Evolutionary conservation across 1,140 invertebrate species (phyloP).

Genomic region (Hesperophylax magnus): DNA sequence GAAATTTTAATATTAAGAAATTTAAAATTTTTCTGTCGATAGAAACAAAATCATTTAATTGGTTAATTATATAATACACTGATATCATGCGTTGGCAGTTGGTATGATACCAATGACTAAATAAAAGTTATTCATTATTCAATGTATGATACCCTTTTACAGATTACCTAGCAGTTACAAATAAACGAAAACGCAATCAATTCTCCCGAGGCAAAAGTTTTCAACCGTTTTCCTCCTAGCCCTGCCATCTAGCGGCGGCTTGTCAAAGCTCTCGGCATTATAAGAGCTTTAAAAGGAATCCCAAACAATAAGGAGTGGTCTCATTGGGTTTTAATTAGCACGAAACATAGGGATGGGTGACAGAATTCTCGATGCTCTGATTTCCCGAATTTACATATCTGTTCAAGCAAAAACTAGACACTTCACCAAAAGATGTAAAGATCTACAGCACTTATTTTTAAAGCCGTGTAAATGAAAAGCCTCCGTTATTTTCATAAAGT

Average conservation of each 20-base stretch:
- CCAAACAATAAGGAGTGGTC: conserved; percentile 29
- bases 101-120: no score
- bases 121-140: no score
- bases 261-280: conserved; percentile 1
- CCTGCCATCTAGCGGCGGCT: conserved; percentile 2
- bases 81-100: no score
- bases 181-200: no score
- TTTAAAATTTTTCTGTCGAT: no score
- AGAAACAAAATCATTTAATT: no score
- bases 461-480: no score
- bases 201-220: no score
- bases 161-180: no score
- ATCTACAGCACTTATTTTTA: not conserved
- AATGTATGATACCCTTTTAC: no score
- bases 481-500: not conserved
- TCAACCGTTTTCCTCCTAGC: not conserved
- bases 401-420: not conserved
- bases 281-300: not conserved
- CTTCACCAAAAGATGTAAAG: not conserved
- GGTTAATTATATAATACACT: no score
- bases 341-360: not conserved
- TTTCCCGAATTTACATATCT: not conserved
- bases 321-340: conserved; percentile 34
- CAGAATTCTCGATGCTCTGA: not conserved
- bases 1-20: no score